phyloP scores from a whole-genome alignment of 2,797 vertebrate species.

The Agapornis canus region DNA sequence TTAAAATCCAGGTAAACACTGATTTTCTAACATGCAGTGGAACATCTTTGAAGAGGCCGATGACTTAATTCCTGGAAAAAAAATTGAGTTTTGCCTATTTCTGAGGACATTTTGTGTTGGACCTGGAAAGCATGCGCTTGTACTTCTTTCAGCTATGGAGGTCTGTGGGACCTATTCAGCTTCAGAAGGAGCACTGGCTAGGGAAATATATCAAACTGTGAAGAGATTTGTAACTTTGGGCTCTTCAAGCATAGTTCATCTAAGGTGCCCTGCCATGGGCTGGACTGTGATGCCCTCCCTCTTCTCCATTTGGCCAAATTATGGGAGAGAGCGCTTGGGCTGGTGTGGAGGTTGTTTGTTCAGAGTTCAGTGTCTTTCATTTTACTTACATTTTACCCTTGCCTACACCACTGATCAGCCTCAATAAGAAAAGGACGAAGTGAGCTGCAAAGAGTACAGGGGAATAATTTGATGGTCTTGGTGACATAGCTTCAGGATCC shows the following conservation, averaged over 20 bases:
- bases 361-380: neutral
- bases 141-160: neutral
- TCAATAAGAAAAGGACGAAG: neutral
- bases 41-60: neutral
- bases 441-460: neutral
- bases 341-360: neutral
- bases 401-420: neutral
- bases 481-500: neutral
- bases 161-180: neutral
- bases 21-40: neutral
- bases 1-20: neutral
- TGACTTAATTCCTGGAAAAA: neutral
- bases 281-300: neutral
- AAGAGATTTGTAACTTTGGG: neutral
- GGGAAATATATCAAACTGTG: neutral
- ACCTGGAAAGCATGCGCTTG: neutral
- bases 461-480: neutral
- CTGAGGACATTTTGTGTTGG: neutral
- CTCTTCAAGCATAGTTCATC: neutral
- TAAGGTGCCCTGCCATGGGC: fast-evolving
- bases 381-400: neutral
- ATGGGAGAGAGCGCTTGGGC: neutral
- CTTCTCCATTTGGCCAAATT: neutral
- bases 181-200: neutral
- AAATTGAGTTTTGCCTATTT: neutral